These are phyloP conservation scores for Protonemura montana DNA, from an alignment of 2,888 invertebrate species.

Conservation along the genomic window DNA sequence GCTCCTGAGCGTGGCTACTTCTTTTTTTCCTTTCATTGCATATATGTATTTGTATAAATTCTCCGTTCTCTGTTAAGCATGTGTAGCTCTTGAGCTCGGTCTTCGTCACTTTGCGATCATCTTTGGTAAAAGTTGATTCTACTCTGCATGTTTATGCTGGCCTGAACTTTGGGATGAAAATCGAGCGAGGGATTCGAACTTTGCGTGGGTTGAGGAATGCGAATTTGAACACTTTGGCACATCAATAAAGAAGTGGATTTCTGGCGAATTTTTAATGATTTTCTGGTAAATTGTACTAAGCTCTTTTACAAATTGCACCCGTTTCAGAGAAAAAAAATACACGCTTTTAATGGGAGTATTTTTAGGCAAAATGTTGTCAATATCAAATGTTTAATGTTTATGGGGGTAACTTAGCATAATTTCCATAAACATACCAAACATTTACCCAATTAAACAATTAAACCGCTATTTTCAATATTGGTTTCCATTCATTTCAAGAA, in stretches of 20 bases:
- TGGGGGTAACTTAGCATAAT: too few relatives aligned
- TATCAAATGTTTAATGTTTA: too few relatives aligned
- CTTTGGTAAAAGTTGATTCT: slow-evolving; percentile 10
- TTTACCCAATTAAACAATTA: not conserved
- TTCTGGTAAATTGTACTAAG: too few relatives aligned
- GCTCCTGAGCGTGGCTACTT: not conserved
- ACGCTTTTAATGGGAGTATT: too few relatives aligned
- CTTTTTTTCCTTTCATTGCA: not conserved
- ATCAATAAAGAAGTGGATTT: too few relatives aligned
- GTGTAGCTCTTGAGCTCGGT: not conserved
- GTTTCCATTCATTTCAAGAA: not conserved
- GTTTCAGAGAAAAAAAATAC: too few relatives aligned
- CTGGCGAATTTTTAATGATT: too few relatives aligned
- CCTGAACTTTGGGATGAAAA: not conserved
- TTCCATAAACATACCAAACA: too few relatives aligned
- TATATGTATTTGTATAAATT: slow-evolving; percentile 2
- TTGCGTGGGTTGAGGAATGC: not conserved
- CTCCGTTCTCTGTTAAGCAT: slow-evolving; percentile 14
- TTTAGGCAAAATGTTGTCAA: too few relatives aligned
- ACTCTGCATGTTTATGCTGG: slow-evolving; percentile 21
- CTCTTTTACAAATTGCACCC: too few relatives aligned
- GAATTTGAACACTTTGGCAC: not conserved
- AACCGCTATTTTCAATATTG: not conserved
- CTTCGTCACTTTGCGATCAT: not conserved
- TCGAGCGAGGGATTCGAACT: not conserved